Percentiles rank a stretch among this genome's conserved stretches.
Evolutionary conservation across 2,113 vertebrate species (phyloP).

Genomic region (Micronisus gabar): DNA sequence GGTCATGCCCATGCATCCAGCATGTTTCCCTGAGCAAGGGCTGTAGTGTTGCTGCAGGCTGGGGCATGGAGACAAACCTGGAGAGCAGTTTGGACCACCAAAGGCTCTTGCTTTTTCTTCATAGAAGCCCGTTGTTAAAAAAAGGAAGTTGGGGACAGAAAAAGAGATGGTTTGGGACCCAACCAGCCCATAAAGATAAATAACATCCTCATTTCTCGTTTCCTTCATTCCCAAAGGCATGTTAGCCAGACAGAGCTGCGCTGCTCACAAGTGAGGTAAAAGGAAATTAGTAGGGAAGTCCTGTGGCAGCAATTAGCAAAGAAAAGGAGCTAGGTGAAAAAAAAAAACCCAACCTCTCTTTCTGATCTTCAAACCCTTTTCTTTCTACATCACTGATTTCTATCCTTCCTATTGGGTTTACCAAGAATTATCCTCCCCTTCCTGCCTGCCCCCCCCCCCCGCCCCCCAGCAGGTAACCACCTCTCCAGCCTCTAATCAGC

Average conservation of each 20-base stretch:
- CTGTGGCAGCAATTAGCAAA: not conserved
- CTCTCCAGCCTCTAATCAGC: not conserved
- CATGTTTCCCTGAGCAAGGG: not conserved
- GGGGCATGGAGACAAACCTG: not conserved
- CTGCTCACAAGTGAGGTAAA: not conserved
- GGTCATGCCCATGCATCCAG: not conserved
- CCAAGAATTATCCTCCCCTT: not conserved
- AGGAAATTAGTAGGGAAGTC: constrained; percentile 1
- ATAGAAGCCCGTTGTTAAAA: not conserved
- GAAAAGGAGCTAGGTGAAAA: not conserved
- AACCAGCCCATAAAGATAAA: not conserved
- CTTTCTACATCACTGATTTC: not conserved
- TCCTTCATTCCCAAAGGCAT: not conserved
- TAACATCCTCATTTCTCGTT: not conserved
- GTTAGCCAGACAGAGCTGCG: not conserved
- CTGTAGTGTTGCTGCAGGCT: not conserved
- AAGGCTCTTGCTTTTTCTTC: not conserved
- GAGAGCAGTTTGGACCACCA: not conserved
- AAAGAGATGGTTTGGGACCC: not conserved
- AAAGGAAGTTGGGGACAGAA: not conserved
- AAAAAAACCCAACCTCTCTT: not conserved
- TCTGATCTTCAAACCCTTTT: not conserved
- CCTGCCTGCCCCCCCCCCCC: accelerated
- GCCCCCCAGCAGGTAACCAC: not conserved
- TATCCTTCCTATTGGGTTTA: not conserved